Base-by-base conservation (phyloP, 2,888 invertebrate species). In the Malthinus flaveolus region DNA sequence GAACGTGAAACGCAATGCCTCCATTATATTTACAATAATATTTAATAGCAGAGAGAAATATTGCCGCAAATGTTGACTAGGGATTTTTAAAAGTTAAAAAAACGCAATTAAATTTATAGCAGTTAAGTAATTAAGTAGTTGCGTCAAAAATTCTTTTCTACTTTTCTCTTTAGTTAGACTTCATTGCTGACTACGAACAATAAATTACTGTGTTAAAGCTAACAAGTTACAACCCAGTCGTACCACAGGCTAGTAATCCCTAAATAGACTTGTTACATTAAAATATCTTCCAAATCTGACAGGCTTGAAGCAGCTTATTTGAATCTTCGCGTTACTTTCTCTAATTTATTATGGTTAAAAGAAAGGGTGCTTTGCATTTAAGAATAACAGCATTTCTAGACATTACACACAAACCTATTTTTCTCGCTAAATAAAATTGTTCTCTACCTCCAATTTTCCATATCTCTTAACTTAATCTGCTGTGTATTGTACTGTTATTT, bases 211-310 rank as follows among this genome's bases (percentile, higher is more conserved):
- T 50, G 59, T 54, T 49, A 54, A 54, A 54, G 54, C 47, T 59
- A 59, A 59, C 59, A 59, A 59, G 59, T 59, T 59, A 59, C 59
- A 59, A 59, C 59, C 59, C 59, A 50, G 54, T 45, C 59, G 59
- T 59, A 59, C 59, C 59, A 59, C 60, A 60, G 60, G 56, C 60
- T 56, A 60, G 56, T 60, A 60, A 55, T 60, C 60, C 60, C 52
- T 49, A 60, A 60, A 60, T 60, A 56, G 60, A 60, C 60, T 55
- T 60, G 60, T 60, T 56, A 60, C 60, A 59, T 54, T 59, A 59
- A 59, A 59, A 59, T 59, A 60, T 56, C 60, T 60, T 60, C 60
- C 42, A 60, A 56, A 60, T 60, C 60, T 56, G 60, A 60, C 56
- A 60, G 39, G 60, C 56, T 56, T 55, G 51, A 60, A 60, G 60